Conservation (phyloP, 2,888 invertebrate species). For the Yponomeuta cagnagella region DNA sequence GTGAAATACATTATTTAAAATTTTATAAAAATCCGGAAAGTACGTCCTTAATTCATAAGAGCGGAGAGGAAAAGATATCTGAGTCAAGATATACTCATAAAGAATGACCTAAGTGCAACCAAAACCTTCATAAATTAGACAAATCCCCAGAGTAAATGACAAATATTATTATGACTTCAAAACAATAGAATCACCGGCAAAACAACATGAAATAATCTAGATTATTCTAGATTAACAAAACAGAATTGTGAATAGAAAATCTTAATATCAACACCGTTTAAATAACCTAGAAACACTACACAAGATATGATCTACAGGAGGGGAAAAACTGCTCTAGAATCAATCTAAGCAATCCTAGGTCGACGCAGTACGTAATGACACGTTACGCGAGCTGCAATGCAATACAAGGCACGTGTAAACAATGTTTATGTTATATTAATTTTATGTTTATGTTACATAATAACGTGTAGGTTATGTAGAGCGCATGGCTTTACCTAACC, state of each 20-base stretch:
- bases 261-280: background rate
- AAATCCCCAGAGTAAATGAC: background rate
- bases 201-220: background rate
- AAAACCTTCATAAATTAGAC: background rate
- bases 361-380: background rate
- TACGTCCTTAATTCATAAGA: background rate
- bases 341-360: background rate
- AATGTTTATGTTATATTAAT: background rate
- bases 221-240: background rate
- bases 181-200: background rate
- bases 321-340: background rate
- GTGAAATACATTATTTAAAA: too few species aligned
- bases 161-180: background rate
- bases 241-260: background rate
- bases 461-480: background rate
- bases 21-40: background rate
- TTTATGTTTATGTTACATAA: slow-evolving; percentile 8
- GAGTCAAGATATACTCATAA: background rate
- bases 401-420: background rate
- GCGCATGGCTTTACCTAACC: slow-evolving; percentile 4
- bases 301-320: background rate
- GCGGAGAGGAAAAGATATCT: background rate
- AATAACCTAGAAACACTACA: background rate
- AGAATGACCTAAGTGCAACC: background rate
- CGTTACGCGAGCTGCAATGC: background rate